A percentile compares a stretch with the other conserved stretches of the same genome.
Conservation (phyloP, 2,797 vertebrate genomes). For the Champsocephalus esox region DNA sequence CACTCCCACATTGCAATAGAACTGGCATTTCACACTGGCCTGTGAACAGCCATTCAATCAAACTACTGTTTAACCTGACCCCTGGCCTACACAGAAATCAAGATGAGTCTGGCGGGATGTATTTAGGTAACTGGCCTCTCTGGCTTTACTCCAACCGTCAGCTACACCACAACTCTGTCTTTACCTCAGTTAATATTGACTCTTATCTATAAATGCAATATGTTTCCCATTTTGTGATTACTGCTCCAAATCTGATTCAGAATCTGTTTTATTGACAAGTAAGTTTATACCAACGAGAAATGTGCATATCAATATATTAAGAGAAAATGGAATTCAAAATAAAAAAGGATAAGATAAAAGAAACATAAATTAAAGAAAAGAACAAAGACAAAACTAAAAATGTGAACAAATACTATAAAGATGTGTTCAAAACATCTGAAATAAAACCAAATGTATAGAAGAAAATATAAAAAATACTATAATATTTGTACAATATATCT, state of each 20-base stretch:
- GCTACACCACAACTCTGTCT: slow-evolving; percentile 2
- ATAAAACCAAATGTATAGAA: no score
- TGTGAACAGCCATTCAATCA: slow-evolving; percentile 88
- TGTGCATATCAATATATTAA: no score
- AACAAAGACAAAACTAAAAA: no score
- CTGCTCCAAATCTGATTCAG: background rate
- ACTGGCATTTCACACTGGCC: slow-evolving; percentile 87
- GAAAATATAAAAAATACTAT: no score
- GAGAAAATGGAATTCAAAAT: no score
- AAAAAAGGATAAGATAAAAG: no score
- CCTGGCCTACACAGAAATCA: slow-evolving; percentile 79
- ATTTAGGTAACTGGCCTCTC: slow-evolving; percentile 62
- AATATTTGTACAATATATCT: no score
- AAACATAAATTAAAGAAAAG: no score
- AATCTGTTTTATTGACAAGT: no score
- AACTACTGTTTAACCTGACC: slow-evolving; percentile 89
- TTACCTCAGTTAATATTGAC: background rate
- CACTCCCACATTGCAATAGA: slow-evolving; percentile 84
- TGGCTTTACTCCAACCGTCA: slow-evolving; percentile 30
- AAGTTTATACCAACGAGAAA: no score
- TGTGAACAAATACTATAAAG: no score
- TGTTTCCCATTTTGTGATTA: slow-evolving; percentile 7
- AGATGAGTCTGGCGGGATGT: slow-evolving; percentile 73
- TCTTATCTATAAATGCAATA: background rate
- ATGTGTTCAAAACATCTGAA: no score